Evolutionary conservation across 1,140 invertebrate genomes (phyloP).

Genomic region (Cataglyphis hispanica): DNA sequence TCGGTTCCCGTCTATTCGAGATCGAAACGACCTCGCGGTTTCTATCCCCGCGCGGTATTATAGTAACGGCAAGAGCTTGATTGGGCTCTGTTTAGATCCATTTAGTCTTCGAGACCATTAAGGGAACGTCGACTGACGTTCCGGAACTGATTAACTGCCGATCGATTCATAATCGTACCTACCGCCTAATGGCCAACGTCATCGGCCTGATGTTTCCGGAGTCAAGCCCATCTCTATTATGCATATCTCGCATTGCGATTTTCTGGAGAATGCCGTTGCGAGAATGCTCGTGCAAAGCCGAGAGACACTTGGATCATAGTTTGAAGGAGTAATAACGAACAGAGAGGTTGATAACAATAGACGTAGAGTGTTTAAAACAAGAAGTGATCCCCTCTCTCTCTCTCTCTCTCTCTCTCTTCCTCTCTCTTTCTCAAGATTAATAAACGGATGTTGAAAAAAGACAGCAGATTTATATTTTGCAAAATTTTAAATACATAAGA

Average conservation of each 20-base stretch:
- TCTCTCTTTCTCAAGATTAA: background rate
- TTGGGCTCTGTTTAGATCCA: conserved; percentile 73
- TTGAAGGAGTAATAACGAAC: background rate
- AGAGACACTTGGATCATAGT: background rate
- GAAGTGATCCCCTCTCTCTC: background rate
- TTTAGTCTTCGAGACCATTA: conserved; percentile 70
- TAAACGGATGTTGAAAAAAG: background rate
- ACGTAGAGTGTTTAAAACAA: background rate
- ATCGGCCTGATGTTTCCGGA: background rate
- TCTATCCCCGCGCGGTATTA: conserved; percentile 8
- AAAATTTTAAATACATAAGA: background rate
- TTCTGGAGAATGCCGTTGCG: background rate
- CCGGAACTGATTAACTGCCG: conserved; percentile 69
- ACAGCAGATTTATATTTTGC: background rate
- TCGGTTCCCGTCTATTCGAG: background rate
- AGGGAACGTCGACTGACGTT: conserved; percentile 58
- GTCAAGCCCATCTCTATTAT: background rate
- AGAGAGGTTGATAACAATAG: background rate
- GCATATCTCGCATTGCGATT: background rate
- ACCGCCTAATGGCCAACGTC: background rate
- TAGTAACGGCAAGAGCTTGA: conserved; percentile 41
- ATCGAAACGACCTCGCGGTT: conserved; percentile 35
- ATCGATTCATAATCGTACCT: conserved; percentile 54
- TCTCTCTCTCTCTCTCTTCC: too few relatives aligned
- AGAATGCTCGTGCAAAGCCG: background rate